Base-by-base conservation (phyloP, 2,113 vertebrate species). In the Microtus oregoni region DNA sequence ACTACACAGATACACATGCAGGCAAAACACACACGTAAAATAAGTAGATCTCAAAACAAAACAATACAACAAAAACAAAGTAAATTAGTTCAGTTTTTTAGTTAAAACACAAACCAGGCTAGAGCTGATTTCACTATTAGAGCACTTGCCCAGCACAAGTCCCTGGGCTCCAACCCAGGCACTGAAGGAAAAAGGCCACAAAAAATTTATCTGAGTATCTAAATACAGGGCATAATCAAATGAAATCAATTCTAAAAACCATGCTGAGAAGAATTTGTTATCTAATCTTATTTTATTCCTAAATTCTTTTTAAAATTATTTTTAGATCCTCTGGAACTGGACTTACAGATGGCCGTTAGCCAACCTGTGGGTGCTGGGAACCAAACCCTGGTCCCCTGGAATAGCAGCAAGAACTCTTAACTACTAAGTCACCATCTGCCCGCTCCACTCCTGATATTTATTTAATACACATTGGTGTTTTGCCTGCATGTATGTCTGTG, bases 191-290 rank as follows among this genome's bases (percentile, higher is more conserved):
- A 55, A 30, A 22, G 22, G 47, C 2, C 61, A 47, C 17, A 73
- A 72, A 70, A 65, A 50, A 70, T 35, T 15, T 2, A 50, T 70
- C 41, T 32, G 10, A 13, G 24, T 32, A 86, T 68, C 35, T 76
- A n/a, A 75, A 65, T 55, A 86, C 0, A 89, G 24, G 22, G 30
- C 19, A 73, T 3, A 76, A 95, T 81, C 26, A 58, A 67, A 90
- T 72, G 6, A 91, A 89, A 85, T 75, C 12, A 90, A 86, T 11
- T 83, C 55, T 47, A 47, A 91, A 91, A 79, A 94, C 92, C 91
- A 89, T 41, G 86, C 7, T 73, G 26, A 32, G 38, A 44, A 87
- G 24, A 93, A 91, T 75, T 14, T 94, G 6, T 35, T 41, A 93
- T 83, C 22, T 9, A 85, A 83, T 55, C 73, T 94, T 76, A 68